Percentiles rank a stretch among this genome's conserved stretches.
These are phyloP conservation scores for Cordilura impudica DNA, from an alignment of 2,888 invertebrate species.

Conservation along the genomic window DNA sequence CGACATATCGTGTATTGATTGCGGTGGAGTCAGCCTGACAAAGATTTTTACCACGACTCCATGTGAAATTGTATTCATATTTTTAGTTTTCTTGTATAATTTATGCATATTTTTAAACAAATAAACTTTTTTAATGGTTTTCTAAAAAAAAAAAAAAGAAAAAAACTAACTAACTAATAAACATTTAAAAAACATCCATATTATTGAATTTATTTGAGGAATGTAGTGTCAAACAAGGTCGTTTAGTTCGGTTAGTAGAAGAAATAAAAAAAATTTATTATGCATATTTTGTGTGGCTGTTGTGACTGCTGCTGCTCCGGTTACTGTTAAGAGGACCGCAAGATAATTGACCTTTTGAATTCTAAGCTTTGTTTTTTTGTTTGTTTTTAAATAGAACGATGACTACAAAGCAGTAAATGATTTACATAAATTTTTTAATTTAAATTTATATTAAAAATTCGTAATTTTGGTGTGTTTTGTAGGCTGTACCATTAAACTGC, in stretches of 20 bases:
- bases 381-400: constrained; percentile 4
- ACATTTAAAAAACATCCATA: constrained; percentile 12
- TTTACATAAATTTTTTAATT: not conserved
- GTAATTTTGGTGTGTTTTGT: not conserved
- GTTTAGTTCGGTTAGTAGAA: constrained; percentile 20
- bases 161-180: not conserved
- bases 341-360: constrained; percentile 36
- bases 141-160: not conserved
- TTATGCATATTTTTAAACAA: constrained; percentile 32
- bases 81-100: constrained; percentile 20
- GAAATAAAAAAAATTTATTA: not conserved
- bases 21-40: constrained; percentile 19
- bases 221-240: constrained; percentile 41
- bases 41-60: constrained; percentile 21
- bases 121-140: constrained; percentile 24
- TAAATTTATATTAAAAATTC: not conserved
- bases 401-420: not conserved
- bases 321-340: not conserved
- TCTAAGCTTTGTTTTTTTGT: not conserved
- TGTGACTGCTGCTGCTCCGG: not conserved
- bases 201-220: constrained; percentile 20
- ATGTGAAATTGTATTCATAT: constrained; percentile 22
- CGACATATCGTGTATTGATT: not conserved
- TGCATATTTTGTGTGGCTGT: constrained; percentile 8
- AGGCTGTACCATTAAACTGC: not conserved